A percentile compares a stretch with the other conserved stretches of the same genome.
Evolutionary conservation across 2,797 vertebrate species (phyloP).

Genomic region (Bradypus variegatus): DNA sequence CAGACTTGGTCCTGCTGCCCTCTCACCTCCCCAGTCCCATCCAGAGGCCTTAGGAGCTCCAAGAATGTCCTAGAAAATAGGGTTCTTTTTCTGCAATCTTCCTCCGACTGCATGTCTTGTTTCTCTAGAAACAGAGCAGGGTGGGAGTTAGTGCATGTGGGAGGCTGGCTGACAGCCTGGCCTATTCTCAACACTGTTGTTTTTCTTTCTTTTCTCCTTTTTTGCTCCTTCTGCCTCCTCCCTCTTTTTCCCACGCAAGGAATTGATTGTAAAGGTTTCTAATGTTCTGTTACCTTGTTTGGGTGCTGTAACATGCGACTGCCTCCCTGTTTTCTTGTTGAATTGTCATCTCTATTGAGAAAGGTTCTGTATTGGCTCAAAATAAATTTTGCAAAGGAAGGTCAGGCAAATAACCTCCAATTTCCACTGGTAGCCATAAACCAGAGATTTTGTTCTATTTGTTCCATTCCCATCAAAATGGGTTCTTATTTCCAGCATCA

Average conservation of each 20-base stretch:
- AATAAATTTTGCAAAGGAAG: constrained; percentile 33
- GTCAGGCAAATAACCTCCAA: background rate
- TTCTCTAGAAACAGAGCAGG: background rate
- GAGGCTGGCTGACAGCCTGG: background rate
- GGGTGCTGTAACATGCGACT: background rate
- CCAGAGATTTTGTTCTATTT: constrained; percentile 52
- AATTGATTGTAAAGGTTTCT: background rate
- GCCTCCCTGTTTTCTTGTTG: constrained; percentile 34
- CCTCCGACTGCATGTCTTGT: background rate
- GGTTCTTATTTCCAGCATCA: background rate
- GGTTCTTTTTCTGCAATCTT: background rate
- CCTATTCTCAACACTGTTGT: background rate
- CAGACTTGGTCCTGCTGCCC: background rate
- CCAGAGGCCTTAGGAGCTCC: background rate
- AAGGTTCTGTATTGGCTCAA: constrained; percentile 42
- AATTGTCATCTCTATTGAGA: background rate
- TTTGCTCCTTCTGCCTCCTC: background rate
- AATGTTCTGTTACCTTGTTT: background rate
- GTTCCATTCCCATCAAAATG: constrained; percentile 56
- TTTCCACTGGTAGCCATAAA: constrained; percentile 40
- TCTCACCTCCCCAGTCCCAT: background rate
- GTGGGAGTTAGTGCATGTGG: background rate
- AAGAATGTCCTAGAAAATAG: background rate
- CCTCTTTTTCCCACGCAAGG: background rate
- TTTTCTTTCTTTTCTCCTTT: background rate